Conservation (phyloP, 2,888 invertebrate genomes). For the Conus canariensis region DNA sequence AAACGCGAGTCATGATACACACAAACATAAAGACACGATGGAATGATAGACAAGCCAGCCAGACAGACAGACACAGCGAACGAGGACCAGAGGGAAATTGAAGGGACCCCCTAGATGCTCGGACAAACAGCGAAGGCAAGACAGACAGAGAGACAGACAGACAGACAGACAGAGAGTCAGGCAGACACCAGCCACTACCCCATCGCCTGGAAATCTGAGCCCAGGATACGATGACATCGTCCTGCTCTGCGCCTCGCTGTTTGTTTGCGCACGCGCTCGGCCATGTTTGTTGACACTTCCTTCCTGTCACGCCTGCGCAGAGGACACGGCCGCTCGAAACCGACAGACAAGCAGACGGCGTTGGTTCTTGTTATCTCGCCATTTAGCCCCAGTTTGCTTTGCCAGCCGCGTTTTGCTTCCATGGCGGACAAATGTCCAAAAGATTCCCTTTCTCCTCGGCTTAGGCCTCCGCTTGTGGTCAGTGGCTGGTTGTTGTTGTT, state of each 20-base stretch:
- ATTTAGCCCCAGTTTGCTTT: slow-evolving; percentile 7
- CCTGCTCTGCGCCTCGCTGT: neutral
- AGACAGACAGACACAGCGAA: too few species aligned
- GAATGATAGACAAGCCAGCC: too few species aligned
- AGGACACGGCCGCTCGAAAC: neutral
- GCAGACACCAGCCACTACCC: too few species aligned
- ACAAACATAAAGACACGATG: neutral
- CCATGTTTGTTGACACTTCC: slow-evolving; percentile 36
- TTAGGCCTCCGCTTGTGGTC: neutral
- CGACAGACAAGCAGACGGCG: neutral
- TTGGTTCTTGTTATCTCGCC: neutral
- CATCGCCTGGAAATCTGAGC: too few species aligned
- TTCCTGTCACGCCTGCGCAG: neutral
- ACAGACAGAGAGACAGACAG: too few species aligned
- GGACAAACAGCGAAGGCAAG: too few species aligned
- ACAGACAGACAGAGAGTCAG: too few species aligned
- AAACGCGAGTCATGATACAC: neutral
- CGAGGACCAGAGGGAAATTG: too few species aligned
- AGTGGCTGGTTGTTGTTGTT: neutral
- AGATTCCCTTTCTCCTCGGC: neutral
- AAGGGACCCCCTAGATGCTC: too few species aligned
- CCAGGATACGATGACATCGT: too few species aligned
- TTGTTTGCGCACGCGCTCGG: slow-evolving; percentile 40
- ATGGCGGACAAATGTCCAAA: neutral
- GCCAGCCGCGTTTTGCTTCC: neutral